Evolutionary conservation across 2,888 invertebrate species (phyloP), one percentile per base, ranked within the genome.

Genomic region (Habroteleia sp.): DNA sequence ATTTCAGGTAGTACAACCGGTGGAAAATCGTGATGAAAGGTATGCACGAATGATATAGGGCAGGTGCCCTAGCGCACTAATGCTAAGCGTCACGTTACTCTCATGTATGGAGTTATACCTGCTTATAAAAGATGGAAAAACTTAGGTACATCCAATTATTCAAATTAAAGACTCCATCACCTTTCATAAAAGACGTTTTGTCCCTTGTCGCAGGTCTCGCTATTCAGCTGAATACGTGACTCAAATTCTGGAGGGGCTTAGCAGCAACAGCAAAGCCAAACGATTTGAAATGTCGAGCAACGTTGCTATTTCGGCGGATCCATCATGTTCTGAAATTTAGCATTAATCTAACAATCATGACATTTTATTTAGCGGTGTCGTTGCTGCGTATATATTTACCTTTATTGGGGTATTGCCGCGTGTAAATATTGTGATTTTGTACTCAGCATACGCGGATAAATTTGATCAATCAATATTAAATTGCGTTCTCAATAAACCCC

Each of bases 151-250:
- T 83, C 85, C 85, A 86, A 87, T 87, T 87, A 87, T 87, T 85
- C 84, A 86, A 87, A 87, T 87, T 86, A 86, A 83, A 87, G 85
- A 85, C 86, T 86, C 83, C 81, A 78, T 87, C 86, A 83, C 85
- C 86, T 86, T 82, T 79, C 79, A 79, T 83, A 80, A 83, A 84
- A 84, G 77, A 17, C 44, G 35, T n/a, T 37, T n/a, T 23, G 29
- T 14, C 13, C 16, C 17, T 16, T 6, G 20, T 23, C 17, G 14
- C 20, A 8, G 17, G 20, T 14, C 17, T 0, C 11, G 1, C 23
- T 25, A 25, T 25, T 25, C 1, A 2, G 14, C 52, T 27, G 25
- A 20, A 10, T 27, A 7, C 20, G 13, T 8, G 7, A 20, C 29
- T 39, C 20, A 27, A 62, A 62, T 37, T 39, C 46, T 42, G 37